Base-by-base conservation (phyloP, 2,888 invertebrate genomes). In the Homarus gammarus region DNA sequence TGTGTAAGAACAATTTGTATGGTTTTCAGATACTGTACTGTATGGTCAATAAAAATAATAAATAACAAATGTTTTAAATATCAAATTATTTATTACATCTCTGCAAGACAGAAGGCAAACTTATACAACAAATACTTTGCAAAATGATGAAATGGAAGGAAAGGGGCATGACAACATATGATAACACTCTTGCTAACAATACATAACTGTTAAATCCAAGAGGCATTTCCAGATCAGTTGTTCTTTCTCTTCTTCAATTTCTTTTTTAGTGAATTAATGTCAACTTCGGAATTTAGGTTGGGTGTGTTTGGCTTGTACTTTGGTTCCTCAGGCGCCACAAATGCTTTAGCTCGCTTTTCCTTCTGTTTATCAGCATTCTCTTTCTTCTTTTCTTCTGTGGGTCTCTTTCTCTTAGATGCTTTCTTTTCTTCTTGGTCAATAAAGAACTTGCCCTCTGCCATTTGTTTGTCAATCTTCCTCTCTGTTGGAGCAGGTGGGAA, bases 371-470 rank as follows among this genome's bases (percentile, higher is more conserved):
- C 96, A 75, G 96, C 96, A 93, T 96, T 96, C 31, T 95, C 95
- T 93, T 97, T 97, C 93, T 96, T 98, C 91, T 96, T 96, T 92
- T 96, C 96, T 92, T 96, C 96, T 93, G 97, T 36, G 15, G 75
- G 44, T 10, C 33, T 96, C 93, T 96, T 96, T 89, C 95, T 95
- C 92, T 95, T 95, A 93, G 96, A 96, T 0, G 95, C 95, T 92
- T 95, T 95, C 93, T 96, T 96, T 92, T 96, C 96, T 72, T 93
- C 77, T 93, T 97, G 96, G 93, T 96, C 97, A 82, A 99, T 95
- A 95, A 99, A 99, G 94, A 97, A 99, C 95, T 99, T 99, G 87
- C 99, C 99, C 72, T 97, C 96, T n/a, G 97, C 98, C 93, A 99
- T 94, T 94, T 98, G 96, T 93, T 97, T 97, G 94, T 99, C 99